phyloP scores from a whole-genome alignment of 2,797 vertebrate species.

The Argentina silus region DNA sequence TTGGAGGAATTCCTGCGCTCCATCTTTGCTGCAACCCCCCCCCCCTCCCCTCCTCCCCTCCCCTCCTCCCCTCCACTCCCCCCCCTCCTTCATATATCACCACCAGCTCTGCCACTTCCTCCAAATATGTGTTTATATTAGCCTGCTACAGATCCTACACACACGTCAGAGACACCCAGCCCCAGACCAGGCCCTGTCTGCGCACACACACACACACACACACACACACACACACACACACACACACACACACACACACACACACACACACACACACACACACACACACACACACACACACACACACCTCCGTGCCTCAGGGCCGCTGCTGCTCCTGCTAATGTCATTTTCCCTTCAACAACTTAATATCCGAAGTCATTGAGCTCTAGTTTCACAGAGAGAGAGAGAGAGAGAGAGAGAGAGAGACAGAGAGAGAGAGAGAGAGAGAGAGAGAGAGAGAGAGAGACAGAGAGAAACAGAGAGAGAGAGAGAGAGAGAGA shows the following conservation, averaged over 20 bases:
- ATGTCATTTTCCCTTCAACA: constrained; percentile 54
- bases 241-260: constrained; percentile 4
- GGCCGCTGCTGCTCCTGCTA: constrained; percentile 46
- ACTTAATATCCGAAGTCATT: constrained; percentile 49
- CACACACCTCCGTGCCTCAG: constrained; percentile 13
- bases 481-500: not conserved
- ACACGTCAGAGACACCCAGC: constrained; percentile 49
- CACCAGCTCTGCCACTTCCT: constrained; percentile 61
- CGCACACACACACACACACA: constrained; percentile 15
- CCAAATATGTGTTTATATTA: constrained; percentile 69
- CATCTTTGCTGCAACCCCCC: constrained; percentile 27
- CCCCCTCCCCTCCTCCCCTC: no score
- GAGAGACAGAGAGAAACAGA: constrained; percentile 13
- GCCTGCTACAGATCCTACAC: constrained; percentile 56
- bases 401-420: no score
- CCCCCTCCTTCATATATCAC: constrained; percentile 69
- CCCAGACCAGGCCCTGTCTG: constrained; percentile 20
- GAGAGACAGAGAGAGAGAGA: no score
- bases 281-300: constrained; percentile 8
- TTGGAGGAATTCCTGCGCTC: constrained; percentile 50
- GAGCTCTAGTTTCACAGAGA: constrained; percentile 48
- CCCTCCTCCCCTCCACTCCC: constrained; percentile 4
- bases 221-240: not conserved
- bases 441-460: not conserved
- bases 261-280: not conserved